These are phyloP conservation scores for Acanthococcus lagerstroemiae DNA, from an alignment of 2,888 invertebrate species.

Conservation along the genomic window DNA sequence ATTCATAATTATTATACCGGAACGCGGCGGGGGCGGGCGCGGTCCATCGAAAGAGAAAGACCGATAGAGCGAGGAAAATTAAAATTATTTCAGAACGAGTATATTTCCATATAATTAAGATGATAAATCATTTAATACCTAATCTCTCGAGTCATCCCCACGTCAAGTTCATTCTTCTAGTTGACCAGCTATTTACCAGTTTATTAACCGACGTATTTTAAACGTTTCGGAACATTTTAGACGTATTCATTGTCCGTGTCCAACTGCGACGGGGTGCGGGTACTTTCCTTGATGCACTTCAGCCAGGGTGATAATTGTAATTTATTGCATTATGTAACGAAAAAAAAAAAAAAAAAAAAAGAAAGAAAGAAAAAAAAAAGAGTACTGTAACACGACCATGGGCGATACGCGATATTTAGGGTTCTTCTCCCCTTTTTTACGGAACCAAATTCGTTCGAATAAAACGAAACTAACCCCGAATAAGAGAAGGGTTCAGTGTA, in stretches of 20 bases:
- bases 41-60: too few species aligned
- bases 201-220: conserved; percentile 23
- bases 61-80: too few species aligned
- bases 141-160: conserved; percentile 1
- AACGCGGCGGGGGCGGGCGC: background rate
- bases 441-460: background rate
- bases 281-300: conserved; percentile 20
- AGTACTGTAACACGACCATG: conserved; percentile 16
- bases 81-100: conserved; percentile 18
- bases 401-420: conserved; percentile 18
- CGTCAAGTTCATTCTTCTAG: conserved; percentile 21
- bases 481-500: conserved; percentile 19
- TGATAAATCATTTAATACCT: conserved; percentile 19
- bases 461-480: conserved; percentile 5
- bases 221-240: background rate
- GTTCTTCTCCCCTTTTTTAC: background rate
- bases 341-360: conserved; percentile 3
- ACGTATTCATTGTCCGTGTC: background rate
- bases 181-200: conserved; percentile 25
- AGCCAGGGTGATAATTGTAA: conserved; percentile 25
- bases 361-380: conserved; percentile 1
- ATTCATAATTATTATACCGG: too few species aligned
- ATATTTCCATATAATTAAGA: conserved; percentile 28
- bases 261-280: background rate
- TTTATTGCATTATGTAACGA: conserved; percentile 19